Base-by-base conservation (phyloP, 64 coral and sea anemone species). In the Actinia equina region DNA sequence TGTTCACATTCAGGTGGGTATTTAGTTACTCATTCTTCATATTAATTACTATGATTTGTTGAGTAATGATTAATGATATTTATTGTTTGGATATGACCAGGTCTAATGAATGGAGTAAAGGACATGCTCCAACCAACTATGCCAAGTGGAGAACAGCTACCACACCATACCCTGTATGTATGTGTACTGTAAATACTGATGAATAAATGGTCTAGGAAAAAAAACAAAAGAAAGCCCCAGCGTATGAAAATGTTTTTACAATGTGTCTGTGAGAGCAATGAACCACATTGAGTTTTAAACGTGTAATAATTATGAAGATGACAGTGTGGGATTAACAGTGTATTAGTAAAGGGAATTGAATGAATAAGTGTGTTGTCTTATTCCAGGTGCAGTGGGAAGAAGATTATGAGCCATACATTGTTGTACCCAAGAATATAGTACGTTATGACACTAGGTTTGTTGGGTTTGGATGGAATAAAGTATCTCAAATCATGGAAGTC, bases 401-500 rank as follows among this genome's bases (percentile, higher is more conserved):
- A 23, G 95, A 98, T 63, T 98, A 91, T 81, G 95, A 98, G 69
- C 95, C 95, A 43, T 98, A 98, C 58, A 71, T 98, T 12, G 89
- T 98, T 27, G 95, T 98, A 37, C 74, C 49, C 14, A 91, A 65
- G 23, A 91, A 92, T 70, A 84, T 98, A 13, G 89, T 85, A 52
- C 87, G 89, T 88, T 98, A 98, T 63, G 95, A 98, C 83, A 89
- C 77, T 20, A 88, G 92, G 49, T 98, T 98, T 15, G 95, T 98
- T 20, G 95, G 95, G 3, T 98, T 98, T 98, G 95, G 95, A 84
- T 98, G 95, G 95, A 98, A 98, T 79, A 98, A 98, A 86, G 95
- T 98, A n/a, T 91, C 95, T 43, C 95, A 98, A 63, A 92, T 98
- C 18, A 98, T 98, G 95, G 95, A 94, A 53, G 62, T 98, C 78